Base-by-base conservation (phyloP, 1,140 invertebrate species). In the Melitaea cinxia region DNA sequence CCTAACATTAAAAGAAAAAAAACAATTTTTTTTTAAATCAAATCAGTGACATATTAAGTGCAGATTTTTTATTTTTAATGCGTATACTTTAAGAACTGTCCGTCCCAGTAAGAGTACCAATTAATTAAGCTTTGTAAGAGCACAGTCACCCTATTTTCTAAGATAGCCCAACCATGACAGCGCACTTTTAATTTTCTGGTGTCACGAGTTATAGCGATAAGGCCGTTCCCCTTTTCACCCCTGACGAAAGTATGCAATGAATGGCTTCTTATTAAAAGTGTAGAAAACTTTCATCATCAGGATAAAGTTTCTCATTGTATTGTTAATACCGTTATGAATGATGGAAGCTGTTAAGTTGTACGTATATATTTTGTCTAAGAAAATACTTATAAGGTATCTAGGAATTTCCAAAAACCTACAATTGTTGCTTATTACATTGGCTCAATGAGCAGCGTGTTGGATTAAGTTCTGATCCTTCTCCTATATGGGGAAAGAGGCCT, bases 171-270 rank as follows among this genome's bases (percentile, higher is more conserved):
- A 85, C 71, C 83, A 73, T 88, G 85, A 88, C 83, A 58, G 68
- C 56, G 80, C 83, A 84, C 83, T 88, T 88, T 88, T 86, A 88
- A 88, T 89, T 87, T 87, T 85, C 83, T 87, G 85, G 80, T 88
- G 85, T 86, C 83, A 82, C 87, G 80, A 78, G 77, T 83, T 84
- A 81, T 72, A 78, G 79, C 85, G 85, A 89, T 89, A 89, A 89
- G 78, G 77, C 77, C 73, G 69, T 80, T 76, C 77, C 72, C 75
- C 70, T 77, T 78, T 72, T 71, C 75, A 69, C 70, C 74, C 70
- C 66, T 70, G 80, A 80, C 79, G 72, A 85, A 86, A 85, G 79
- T 82, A 83, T 86, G 81, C 81, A 72, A 78, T 86, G 82, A 88
- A 88, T 86, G 73, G 65, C 74, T 78, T 83, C 83, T 88, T 85